Base-by-base conservation (phyloP, 2,113 vertebrate genomes). In the Pygoscelis adeliae region DNA sequence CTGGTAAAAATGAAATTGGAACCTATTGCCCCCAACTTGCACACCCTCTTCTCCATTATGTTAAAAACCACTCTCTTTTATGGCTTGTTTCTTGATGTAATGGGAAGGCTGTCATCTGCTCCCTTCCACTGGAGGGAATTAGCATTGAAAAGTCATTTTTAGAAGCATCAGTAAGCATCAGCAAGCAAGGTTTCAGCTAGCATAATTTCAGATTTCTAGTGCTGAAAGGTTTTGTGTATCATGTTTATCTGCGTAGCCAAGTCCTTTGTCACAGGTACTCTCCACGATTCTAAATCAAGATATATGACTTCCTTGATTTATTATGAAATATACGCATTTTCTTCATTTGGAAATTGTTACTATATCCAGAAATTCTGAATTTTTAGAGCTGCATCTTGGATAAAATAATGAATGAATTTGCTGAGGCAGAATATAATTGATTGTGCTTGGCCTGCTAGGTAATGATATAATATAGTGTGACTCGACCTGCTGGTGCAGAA, bases 341-440 rank as follows among this genome's bases (percentile, higher is more conserved):
- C 56, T 79, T 71, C 27, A 87, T 81, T 92, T 78, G 50, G 46
- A 82, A 96, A 93, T 71, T 93, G 82, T 50, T 65, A 70, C 76
- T 73, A 49, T 14, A 58, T 40, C 38, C 47, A 91, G 77, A 92
- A 77, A 92, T 84, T 67, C 47, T 81, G 21, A 77, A 40, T 23
- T 91, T 94, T 93, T 61, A 73, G 55, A 91, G 76, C 56, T 93
- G 69, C 56, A 80, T 89, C 67, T 79, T 80, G 82, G 74, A 92
- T 69, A 89, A 91, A 97, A 95, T 67, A 56, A 93, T 59, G 65
- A 97, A 86, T 49, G 69, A 83, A 76, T 47, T 88, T 92, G 71
- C 79, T 58, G 77, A 44, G 9, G 20, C 34, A 90, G 56, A 93
- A 79, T 88, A 40, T 65, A 95, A 94, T 89, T 93, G 93, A 80